phyloP scores from a whole-genome alignment of 23 tunicate genomes.

The Ciona savignyi region DNA sequence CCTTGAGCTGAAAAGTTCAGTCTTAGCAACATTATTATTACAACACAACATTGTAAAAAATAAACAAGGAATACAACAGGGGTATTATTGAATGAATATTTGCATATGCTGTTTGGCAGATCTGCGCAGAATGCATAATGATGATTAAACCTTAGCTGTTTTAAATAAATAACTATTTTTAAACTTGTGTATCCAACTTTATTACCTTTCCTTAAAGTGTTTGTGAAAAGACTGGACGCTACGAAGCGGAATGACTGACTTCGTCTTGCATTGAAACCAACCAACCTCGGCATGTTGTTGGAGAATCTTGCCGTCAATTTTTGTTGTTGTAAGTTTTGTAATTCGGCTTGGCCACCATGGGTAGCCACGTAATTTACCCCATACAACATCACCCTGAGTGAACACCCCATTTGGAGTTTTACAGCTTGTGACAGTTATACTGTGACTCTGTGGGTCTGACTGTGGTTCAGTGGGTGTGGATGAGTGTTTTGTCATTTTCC shows the following conservation, averaged over 20 bases:
- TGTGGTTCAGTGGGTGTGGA: neutral
- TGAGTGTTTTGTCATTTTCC: neutral
- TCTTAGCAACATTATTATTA: no score
- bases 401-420: slow-evolving; percentile 48
- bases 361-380: slow-evolving; percentile 74
- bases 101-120: no score
- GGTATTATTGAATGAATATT: no score
- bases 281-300: slow-evolving; percentile 73
- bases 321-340: slow-evolving; percentile 41
- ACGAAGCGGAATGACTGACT: slow-evolving; percentile 44
- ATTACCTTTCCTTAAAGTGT: slow-evolving; percentile 45
- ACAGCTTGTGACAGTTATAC: slow-evolving; percentile 64
- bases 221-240: slow-evolving; percentile 47
- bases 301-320: slow-evolving; percentile 42
- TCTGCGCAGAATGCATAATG: no score
- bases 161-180: no score
- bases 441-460: slow-evolving; percentile 18
- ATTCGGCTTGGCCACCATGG: slow-evolving; percentile 93
- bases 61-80: no score
- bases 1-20: no score
- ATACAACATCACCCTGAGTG: slow-evolving; percentile 81
- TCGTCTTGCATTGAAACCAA: slow-evolving; percentile 72
- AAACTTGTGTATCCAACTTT: no score
- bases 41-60: no score
- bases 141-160: no score